Conservation (phyloP, 2,888 invertebrate genomes). For the Agonopterix subpropinquella region DNA sequence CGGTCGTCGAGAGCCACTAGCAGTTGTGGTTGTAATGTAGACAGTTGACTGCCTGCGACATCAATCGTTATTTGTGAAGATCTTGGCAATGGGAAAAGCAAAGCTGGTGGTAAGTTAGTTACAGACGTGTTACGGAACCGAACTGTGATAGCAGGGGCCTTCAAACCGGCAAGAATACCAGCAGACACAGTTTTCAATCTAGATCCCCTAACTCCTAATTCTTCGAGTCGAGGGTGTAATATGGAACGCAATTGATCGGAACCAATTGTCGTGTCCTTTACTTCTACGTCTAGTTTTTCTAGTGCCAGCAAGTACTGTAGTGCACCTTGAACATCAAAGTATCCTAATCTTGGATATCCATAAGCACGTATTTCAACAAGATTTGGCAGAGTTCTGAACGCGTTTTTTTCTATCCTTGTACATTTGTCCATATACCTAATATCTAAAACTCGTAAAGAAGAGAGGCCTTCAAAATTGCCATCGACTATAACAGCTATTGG, state of each 20-base stretch:
- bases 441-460: slow-evolving; percentile 78
- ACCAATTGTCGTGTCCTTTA: slow-evolving; percentile 88
- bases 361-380: slow-evolving; percentile 82
- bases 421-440: slow-evolving; percentile 81
- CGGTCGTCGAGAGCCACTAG: slow-evolving; percentile 88
- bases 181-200: slow-evolving; percentile 86
- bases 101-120: slow-evolving; percentile 83
- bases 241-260: slow-evolving; percentile 88
- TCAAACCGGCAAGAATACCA: slow-evolving; percentile 88
- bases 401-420: slow-evolving; percentile 86
- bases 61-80: slow-evolving; percentile 88
- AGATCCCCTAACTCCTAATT: slow-evolving; percentile 84
- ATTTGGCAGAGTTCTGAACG: slow-evolving; percentile 83
- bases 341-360: slow-evolving; percentile 86
- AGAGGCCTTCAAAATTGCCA: slow-evolving; percentile 83
- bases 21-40: slow-evolving; percentile 85
- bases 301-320: slow-evolving; percentile 84
- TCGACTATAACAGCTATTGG: slow-evolving; percentile 86
- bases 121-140: slow-evolving; percentile 88
- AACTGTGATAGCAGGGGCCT: slow-evolving; percentile 82
- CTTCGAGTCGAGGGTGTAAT: slow-evolving; percentile 85
- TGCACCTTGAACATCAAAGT: slow-evolving; percentile 90
- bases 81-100: slow-evolving; percentile 91
- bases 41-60: slow-evolving; percentile 85
- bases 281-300: slow-evolving; percentile 87